These are phyloP conservation scores for Caenorhabditis virilis DNA, from an alignment of 2,888 invertebrate genomes.

Conservation along the genomic window DNA sequence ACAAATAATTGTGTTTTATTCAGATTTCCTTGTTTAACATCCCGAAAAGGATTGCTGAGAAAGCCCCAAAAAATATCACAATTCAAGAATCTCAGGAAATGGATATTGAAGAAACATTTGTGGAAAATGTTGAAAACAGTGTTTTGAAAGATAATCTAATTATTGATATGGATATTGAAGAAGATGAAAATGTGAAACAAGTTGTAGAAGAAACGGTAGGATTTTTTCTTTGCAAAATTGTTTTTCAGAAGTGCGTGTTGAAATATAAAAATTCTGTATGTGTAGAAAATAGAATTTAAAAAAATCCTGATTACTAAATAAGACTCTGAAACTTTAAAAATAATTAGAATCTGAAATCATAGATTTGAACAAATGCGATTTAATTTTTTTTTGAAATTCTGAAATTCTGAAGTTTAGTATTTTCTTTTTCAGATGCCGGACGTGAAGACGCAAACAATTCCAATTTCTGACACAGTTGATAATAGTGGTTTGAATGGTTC, in stretches of 20 bases:
- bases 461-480: too few relatives aligned
- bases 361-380: neutral
- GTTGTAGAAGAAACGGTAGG: neutral
- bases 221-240: neutral
- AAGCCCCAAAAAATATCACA: neutral
- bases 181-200: neutral
- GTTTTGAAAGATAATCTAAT: neutral
- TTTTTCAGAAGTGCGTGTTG: neutral
- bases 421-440: neutral
- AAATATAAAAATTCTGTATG: neutral
- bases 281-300: neutral
- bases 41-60: neutral
- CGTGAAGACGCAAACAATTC: too few relatives aligned
- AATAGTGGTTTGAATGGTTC: too few relatives aligned
- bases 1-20: neutral
- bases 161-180: neutral
- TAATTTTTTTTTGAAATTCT: too few relatives aligned
- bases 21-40: neutral
- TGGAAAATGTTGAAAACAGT: neutral
- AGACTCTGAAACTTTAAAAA: neutral
- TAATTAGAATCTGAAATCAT: neutral
- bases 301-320: neutral
- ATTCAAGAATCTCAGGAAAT: too few relatives aligned
- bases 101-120: too few relatives aligned
- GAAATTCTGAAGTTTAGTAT: too few relatives aligned